Conservation (phyloP, 2,888 invertebrate species). For the Tuberolachnus salignus region DNA sequence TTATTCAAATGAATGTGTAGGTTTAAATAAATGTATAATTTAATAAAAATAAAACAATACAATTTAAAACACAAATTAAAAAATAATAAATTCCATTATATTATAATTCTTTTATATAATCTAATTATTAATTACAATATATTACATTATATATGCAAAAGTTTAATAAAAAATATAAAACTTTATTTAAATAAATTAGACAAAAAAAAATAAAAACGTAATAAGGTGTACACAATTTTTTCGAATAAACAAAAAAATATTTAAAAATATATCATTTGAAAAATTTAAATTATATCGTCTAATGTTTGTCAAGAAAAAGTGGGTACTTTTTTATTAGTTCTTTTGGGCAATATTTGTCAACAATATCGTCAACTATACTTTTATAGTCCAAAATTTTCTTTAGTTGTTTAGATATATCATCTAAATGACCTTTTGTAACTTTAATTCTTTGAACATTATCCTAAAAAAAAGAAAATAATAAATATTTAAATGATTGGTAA, state of each 20-base stretch:
- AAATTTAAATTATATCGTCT: slow-evolving; percentile 20
- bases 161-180: slow-evolving; percentile 36
- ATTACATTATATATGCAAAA: slow-evolving; percentile 17
- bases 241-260: slow-evolving; percentile 23
- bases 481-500: background rate
- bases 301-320: slow-evolving; percentile 8
- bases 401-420: slow-evolving; percentile 84
- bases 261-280: slow-evolving; percentile 22
- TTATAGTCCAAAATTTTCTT: slow-evolving; percentile 91
- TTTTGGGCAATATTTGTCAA: slow-evolving; percentile 62
- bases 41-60: background rate
- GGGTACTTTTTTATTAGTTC: slow-evolving; percentile 30
- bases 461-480: slow-evolving; percentile 65
- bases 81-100: slow-evolving; percentile 21
- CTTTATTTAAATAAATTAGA: slow-evolving; percentile 30
- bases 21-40: too few species aligned
- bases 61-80: slow-evolving; percentile 1
- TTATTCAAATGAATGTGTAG: too few species aligned
- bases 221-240: slow-evolving; percentile 34
- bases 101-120: slow-evolving; percentile 23
- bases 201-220: slow-evolving; percentile 37
- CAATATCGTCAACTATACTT: slow-evolving; percentile 83
- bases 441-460: slow-evolving; percentile 94
- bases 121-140: slow-evolving; percentile 38
- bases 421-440: slow-evolving; percentile 88